Conservation (phyloP, 1,140 invertebrate genomes). For the Eufriesea mexicana region DNA sequence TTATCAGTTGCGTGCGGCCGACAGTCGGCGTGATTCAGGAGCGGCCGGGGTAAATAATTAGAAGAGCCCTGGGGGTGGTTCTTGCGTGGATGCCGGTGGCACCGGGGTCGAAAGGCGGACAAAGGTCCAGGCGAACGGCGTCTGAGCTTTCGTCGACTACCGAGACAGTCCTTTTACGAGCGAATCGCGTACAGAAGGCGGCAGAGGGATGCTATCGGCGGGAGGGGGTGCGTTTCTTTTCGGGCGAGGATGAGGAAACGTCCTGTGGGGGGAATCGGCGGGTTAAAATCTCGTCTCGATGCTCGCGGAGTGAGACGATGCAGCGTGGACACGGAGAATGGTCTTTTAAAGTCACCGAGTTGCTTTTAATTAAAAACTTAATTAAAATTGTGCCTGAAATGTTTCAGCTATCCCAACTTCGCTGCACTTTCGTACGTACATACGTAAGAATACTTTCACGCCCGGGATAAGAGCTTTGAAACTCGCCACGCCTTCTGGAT, state of each 20-base stretch:
- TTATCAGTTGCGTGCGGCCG: constrained; percentile 67
- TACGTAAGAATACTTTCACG: neutral
- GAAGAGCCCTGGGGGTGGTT: constrained; percentile 43
- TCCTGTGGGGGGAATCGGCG: neutral
- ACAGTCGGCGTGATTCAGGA: constrained; percentile 63
- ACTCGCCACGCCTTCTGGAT: neutral
- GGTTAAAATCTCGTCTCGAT: constrained; percentile 34
- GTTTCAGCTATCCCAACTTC: neutral
- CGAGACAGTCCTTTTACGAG: constrained; percentile 29
- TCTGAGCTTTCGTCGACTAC: constrained; percentile 32
- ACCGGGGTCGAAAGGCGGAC: constrained; percentile 57
- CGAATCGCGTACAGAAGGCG: constrained; percentile 34
- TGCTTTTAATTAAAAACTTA: constrained; percentile 25
- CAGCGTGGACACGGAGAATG: too few species aligned
- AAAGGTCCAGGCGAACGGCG: constrained; percentile 48
- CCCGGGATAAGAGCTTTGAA: neutral
- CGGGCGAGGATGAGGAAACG: neutral
- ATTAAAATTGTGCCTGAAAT: constrained; percentile 13
- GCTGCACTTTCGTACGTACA: neutral
- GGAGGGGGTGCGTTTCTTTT: neutral
- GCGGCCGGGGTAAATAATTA: constrained; percentile 68
- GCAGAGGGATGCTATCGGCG: constrained; percentile 1
- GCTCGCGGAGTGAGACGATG: constrained; percentile 11
- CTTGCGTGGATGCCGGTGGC: constrained; percentile 58
- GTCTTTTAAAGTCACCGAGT: neutral